Base-by-base conservation (phyloP, 1,140 invertebrate species). In the Drosophila pruinosa region DNA sequence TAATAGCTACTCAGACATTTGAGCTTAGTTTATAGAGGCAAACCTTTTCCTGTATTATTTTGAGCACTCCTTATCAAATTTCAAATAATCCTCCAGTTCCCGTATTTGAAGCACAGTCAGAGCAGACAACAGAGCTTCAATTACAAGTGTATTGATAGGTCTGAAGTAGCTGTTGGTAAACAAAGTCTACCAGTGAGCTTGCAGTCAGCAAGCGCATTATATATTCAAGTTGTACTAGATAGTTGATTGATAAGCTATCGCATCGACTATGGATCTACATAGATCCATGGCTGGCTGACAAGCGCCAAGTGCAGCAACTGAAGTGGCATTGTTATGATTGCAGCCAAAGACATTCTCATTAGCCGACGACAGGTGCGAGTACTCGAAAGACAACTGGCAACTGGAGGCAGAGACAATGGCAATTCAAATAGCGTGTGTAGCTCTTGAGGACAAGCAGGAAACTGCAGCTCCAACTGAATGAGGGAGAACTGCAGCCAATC, bases 171-270 rank as follows among this genome's bases (percentile, higher is more conserved):
- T 34, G 31, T 34, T n/a, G n/a, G 31, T 31, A 7, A 31, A 31
- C 28, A 8, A 10, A 31, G 7, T 31, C 8, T 31, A 31, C 3
- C 6, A 31, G 28, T 34, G 10, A 8, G 0, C 26, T 31, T 21
- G 19, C 41, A 19, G 45, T 5, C 3, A 22, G 19, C 7, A 43
- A 43, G 17, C 14, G 14, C 36, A 26, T 48, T 48, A 48, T 21
- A 10, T 39, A 22, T 24, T 8, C 12, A 24, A 10, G 54, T 57
- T 41, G n/a, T 24, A 21, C 0, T 39, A n/a, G 38, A 28, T 26
- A n/a, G 15, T n/a, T 21, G 14, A 34, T 12, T 28, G 53, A 78
- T 78, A 78, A 78, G 75, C 52, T 59, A 78, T 78, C 75, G 17
- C 56, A 78, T 78, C 75, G 17, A 31, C 3, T 31, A 17, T 31